Conservation (phyloP, 1,140 invertebrate species). For the Gonatopus flavifemur region DNA sequence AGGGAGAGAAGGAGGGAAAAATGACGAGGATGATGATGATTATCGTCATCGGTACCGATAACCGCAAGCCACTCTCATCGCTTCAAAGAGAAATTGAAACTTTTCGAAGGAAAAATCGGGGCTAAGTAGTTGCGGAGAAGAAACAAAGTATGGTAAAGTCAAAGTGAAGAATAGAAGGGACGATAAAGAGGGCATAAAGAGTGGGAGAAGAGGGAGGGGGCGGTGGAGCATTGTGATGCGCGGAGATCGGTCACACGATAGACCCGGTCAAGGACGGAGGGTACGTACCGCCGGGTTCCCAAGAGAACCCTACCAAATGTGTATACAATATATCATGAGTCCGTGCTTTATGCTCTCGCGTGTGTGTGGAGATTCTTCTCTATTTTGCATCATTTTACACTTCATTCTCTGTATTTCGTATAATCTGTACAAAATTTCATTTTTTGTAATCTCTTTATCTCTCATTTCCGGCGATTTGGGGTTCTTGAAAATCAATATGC, state of each 20-base stretch:
- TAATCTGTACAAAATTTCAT: no score
- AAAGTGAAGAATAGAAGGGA: conserved; percentile 15
- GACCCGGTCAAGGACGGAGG: conserved; percentile 57
- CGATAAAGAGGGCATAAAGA: conserved; percentile 10
- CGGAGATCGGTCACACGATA: conserved; percentile 58
- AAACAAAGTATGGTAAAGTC: conserved; percentile 17
- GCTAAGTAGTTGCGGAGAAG: background rate
- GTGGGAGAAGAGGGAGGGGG: conserved; percentile 14
- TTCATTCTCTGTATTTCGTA: no score
- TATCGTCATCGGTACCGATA: no score
- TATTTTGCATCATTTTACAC: no score
- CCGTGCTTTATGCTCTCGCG: conserved; percentile 3
- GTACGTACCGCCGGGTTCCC: conserved; percentile 50
- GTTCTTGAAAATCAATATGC: conserved; percentile 44
- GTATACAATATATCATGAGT: background rate
- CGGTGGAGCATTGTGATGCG: conserved; percentile 49
- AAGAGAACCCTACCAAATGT: conserved; percentile 38
- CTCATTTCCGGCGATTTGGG: conserved; percentile 47
- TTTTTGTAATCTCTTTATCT: no score
- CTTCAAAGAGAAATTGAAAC: background rate
- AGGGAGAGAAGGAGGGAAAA: background rate
- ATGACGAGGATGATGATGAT: no score
- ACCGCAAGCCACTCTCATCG: background rate
- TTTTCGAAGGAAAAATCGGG: background rate
- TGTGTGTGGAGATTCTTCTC: background rate